Evolutionary conservation across 2,797 vertebrate species (phyloP), one percentile per base, ranked within the genome.

Genomic region (Enteromius viviparus): DNA sequence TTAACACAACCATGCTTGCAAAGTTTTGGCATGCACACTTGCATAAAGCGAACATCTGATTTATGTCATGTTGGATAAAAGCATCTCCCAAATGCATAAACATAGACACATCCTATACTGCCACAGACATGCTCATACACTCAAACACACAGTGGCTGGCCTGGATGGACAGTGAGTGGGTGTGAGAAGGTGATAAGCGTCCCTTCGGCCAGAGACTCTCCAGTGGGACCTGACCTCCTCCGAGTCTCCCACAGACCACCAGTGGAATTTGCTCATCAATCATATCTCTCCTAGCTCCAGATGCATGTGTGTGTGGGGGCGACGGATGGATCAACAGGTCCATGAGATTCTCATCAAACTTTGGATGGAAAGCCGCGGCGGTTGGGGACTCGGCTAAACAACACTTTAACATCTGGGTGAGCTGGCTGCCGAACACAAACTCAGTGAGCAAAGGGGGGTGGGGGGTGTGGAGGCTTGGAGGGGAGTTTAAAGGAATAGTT

Each of bases 211-310:
- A 45, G 23, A 77, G 45, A 71, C 8, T 21, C 34, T 86, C 80
- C 71, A 62, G 6, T 80, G 83, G 42, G 84, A 83, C 47, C 45
- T 58, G 66, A 72, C 83, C 84, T 82, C 78, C 78, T 49, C 74
- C 55, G n/a, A 45, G 62, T 77, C 85, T 84, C 86, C 83, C 79
- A 85, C 85, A 62, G 71, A 76, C 84, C 85, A 79, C 81, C 78
- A 79, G 77, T 65, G 76, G 82, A 89, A 88, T 68, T 86, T 68
- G 4, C 69, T 86, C 88, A 88, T 88, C 88, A 82, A 88, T 87
- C 86, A 87, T 80, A 87, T 86, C 82, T 86, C 65, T 80, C 65
- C 76, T 76, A 85, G 87, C 71, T 79, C 85, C 86, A 85, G 81
- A 89, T 87, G 87, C 81, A 81, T 76, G 47, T 83, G 71, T 12